These are phyloP conservation scores for Sebastes cheni DNA, from an alignment of 2,797 vertebrate species.

Conservation along the genomic window DNA sequence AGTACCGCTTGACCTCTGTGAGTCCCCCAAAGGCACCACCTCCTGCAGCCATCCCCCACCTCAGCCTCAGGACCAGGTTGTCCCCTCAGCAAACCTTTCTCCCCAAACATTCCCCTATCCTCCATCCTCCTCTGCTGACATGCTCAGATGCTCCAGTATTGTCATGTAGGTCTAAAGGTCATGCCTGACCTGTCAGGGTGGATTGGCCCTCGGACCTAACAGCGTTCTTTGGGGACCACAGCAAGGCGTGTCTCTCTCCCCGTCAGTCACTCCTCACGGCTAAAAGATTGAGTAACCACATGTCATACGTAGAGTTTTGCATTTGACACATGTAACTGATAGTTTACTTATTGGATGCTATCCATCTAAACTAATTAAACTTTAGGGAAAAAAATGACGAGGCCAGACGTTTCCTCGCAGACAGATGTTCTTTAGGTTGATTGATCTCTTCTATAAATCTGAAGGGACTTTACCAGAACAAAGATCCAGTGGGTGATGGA, in stretches of 20 bases:
- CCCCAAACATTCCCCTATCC: constrained; percentile 41
- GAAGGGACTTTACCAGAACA: constrained; percentile 53
- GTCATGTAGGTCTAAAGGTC: constrained; percentile 78
- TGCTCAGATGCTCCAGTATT: constrained; percentile 76
- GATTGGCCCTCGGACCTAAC: constrained; percentile 70
- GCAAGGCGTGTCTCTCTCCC: constrained; percentile 40
- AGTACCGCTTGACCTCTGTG: constrained; percentile 75
- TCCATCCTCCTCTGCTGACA: constrained; percentile 64
- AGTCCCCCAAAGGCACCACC: constrained; percentile 69
- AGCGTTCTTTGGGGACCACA: constrained; percentile 55
- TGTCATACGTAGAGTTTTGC: constrained; percentile 24
- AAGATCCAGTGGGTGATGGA: constrained; percentile 53
- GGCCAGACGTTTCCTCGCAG: constrained; percentile 5
- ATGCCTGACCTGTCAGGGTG: constrained; percentile 74
- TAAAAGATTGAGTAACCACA: constrained; percentile 42
- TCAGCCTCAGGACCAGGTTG: constrained; percentile 36
- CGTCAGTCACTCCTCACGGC: constrained; percentile 40
- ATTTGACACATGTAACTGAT: constrained; percentile 14
- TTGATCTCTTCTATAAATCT: constrained; percentile 40
- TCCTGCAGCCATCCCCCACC: constrained; percentile 45
- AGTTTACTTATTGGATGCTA: constrained; percentile 6
- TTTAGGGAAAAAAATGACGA: constrained; percentile 10
- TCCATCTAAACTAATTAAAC: constrained; percentile 40
- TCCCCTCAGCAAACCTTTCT: constrained; percentile 35
- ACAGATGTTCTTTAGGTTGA: constrained; percentile 43